A percentile compares a stretch with the other conserved stretches of the same genome.
Conservation (phyloP, 2,113 vertebrate genomes). For the Cynocephalus volans region DNA sequence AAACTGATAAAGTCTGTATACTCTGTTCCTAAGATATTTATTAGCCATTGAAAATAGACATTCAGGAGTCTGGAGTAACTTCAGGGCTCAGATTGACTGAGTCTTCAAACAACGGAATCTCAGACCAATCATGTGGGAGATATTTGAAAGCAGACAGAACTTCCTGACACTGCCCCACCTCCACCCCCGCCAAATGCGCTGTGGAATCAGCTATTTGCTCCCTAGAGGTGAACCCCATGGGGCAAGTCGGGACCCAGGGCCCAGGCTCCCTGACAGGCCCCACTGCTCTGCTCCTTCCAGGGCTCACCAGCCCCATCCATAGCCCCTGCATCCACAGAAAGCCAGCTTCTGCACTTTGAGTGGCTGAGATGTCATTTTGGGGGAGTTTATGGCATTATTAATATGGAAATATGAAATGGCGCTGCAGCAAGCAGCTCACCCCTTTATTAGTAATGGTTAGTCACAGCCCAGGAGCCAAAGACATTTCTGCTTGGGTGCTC, state of each 20-base stretch:
- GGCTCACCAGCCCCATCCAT: neutral
- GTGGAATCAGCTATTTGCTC: neutral
- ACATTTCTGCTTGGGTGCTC: constrained; percentile 36
- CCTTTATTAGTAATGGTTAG: constrained; percentile 68
- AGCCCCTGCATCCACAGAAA: neutral
- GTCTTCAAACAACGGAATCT: neutral
- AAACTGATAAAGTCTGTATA: neutral
- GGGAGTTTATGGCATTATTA: constrained; percentile 58
- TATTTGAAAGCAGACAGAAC: neutral
- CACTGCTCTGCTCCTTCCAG: neutral
- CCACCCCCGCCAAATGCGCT: neutral
- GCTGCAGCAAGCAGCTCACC: neutral
- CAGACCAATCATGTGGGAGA: neutral
- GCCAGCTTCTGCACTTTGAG: neutral
- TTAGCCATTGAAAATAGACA: neutral
- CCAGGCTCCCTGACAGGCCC: neutral
- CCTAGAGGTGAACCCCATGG: neutral
- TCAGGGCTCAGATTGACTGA: neutral
- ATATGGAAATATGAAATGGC: constrained; percentile 65
- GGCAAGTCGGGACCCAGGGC: neutral
- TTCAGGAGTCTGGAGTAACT: neutral
- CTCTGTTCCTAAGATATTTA: neutral
- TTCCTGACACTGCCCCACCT: neutral
- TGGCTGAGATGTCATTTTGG: neutral
- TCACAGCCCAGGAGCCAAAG: constrained; percentile 62